Evolutionary conservation across 2,888 invertebrate genomes (phyloP), one percentile per base, ranked within the genome.

Genomic region (Pandemis heparana): DNA sequence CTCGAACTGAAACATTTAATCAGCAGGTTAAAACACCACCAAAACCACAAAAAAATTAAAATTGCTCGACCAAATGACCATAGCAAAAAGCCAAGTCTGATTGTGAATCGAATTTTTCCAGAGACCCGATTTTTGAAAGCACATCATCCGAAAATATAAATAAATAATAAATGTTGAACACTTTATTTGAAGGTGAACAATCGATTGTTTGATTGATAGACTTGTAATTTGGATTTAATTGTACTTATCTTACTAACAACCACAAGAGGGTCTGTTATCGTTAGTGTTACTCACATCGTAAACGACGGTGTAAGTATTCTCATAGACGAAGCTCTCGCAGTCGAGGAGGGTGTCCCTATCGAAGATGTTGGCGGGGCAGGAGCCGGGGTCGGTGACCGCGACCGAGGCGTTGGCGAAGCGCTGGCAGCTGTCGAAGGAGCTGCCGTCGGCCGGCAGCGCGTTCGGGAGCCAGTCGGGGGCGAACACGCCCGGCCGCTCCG

Each of bases 1-100:
- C 39, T 87, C 89, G 81, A 95, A 96, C 96, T 96, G 85, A 8
- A 65, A 65, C 6, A 51, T 32, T 6, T 7, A 5, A 12, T 43
- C 43, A 5, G 4, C 12, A 43, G 12, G 43, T 43, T 5, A 43
- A 5, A 48, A n/a, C 3, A 7, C 12, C 18, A 12, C 12, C n/a
- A 5, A 38, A 60, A n/a, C n/a, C 23, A 32, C 23, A 32, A 32
- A 32, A 23, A 7, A n/a, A 46, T 59, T 16, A 2, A 1, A 1
- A 32, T 32, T n/a, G n/a, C n/a, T n/a, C n/a, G n/a, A n/a, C n/a
- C n/a, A 32, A 32, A 2, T 32, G 23, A 32, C 23, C 23, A 32
- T 32, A 32, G 23, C 23, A 2, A 0, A 32, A 4, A 32, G 23
- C 23, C 23, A 32, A 32, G 1, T 32, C 1, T 32, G 23, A 2